Base-by-base conservation (phyloP, 2,113 vertebrate species). In the Hoplias malabaricus region DNA sequence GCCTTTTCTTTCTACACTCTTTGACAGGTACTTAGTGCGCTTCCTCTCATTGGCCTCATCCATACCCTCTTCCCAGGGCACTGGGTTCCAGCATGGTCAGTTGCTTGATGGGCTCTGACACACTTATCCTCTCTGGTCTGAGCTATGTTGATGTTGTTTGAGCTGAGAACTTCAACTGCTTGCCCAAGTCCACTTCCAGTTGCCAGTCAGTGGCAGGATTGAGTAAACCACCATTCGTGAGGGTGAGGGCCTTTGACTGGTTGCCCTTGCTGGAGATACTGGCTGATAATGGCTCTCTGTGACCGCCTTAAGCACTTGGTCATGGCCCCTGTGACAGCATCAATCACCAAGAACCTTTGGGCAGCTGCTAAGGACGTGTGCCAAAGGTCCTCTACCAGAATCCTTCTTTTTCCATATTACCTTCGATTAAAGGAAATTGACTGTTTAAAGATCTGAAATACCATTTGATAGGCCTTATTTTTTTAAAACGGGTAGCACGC, bases 161-260 rank as follows among this genome's bases (percentile, higher is more conserved):
- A 29, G 25, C 11, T 29, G 53, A 54, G 54, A 61, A 25, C 19
- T 48, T 75, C 19, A 75, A 42, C 13, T 42, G 29, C 19, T 36
- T 62, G 12, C 40, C 72, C 13, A 65, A 42, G 21, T 75, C 59
- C 57, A 74, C 72, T 16, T 62, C 25, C 72, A 36, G 4, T 29
- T 63, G 40, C 72, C 72, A 75, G 40, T 75, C 72, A 13, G 56
- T 50, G 38, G 40, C 57, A 27, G 57, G 31, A 7, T 25, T 62
- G 9, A 65, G 42, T 40, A 75, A 27, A 9, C 42, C 72, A 13
- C 13, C 27, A 23, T 46, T 42, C 46, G 21, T 29, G 38, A 23
- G 38, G 38, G 8, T 43, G 38, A 21, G 38, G 67, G 25, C 27
- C 48, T 23, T 54, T 71, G 43, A 2, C 9, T 70, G 14, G 46